These are phyloP conservation scores for Trogon melanurus DNA, from an alignment of 2,113 vertebrate species.

Conservation along the genomic window DNA sequence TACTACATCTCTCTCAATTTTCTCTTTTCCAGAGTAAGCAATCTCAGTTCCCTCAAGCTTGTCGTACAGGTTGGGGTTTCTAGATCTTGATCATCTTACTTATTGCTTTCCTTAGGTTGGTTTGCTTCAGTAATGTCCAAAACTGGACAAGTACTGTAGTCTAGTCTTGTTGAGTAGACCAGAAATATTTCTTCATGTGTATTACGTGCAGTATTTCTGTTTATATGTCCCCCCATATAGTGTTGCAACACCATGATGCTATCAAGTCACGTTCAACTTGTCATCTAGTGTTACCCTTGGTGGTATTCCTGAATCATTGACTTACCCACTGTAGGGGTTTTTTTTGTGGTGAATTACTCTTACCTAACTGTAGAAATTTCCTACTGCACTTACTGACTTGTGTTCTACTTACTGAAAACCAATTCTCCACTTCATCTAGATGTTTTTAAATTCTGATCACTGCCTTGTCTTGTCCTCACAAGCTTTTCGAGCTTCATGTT, in stretches of 20 bases:
- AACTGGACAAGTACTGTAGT: not conserved
- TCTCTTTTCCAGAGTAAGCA: not conserved
- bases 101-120: not conserved
- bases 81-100: not conserved
- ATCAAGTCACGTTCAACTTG: not conserved
- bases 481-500: not conserved
- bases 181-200: not conserved
- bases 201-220: not conserved
- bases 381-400: not conserved
- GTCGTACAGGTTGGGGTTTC: not conserved
- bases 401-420: not conserved
- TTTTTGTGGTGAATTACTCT: not conserved
- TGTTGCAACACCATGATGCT: not conserved
- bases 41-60: not conserved
- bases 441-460: not conserved
- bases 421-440: not conserved
- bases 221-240: not conserved
- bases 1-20: not conserved
- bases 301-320: not conserved
- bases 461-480: not conserved
- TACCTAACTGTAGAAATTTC: not conserved
- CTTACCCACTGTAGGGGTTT: not conserved
- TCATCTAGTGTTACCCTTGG: not conserved
- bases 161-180: not conserved
- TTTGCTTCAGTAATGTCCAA: not conserved